These are phyloP conservation scores for Chamaetylas fuelleborni DNA, from an alignment of 2,113 vertebrate genomes.

Conservation along the genomic window DNA sequence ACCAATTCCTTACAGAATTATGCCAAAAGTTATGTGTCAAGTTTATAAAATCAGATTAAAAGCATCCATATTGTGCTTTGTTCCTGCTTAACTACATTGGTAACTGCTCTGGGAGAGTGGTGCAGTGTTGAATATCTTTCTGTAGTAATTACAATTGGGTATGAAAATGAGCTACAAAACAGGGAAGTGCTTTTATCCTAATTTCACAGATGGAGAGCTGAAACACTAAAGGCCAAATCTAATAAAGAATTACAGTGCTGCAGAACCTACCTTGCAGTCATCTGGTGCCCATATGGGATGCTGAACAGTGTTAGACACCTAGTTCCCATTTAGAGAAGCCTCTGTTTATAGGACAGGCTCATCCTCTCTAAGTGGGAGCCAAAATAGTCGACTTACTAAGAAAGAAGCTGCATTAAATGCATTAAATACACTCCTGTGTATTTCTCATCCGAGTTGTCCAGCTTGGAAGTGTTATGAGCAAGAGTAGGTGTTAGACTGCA, in stretches of 20 bases:
- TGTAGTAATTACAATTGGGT: constrained; percentile 39
- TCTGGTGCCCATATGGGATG: constrained; percentile 26
- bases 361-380: background rate
- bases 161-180: constrained; percentile 39
- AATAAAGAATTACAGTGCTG: constrained; percentile 45
- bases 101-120: constrained; percentile 7
- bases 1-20: background rate
- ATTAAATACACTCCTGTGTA: background rate
- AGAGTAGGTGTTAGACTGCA: background rate
- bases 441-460: background rate
- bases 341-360: background rate
- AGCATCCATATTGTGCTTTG: constrained; percentile 32
- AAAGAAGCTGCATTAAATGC: background rate
- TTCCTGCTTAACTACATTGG: constrained; percentile 26
- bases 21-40: background rate
- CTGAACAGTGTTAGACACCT: background rate
- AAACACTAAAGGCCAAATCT: constrained; percentile 48
- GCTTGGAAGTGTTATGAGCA: background rate
- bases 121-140: constrained; percentile 23
- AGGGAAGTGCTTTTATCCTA: constrained; percentile 31
- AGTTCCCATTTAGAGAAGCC: background rate
- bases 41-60: constrained; percentile 52
- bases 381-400: background rate
- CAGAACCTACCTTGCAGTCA: constrained; percentile 26
- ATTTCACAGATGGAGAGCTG: constrained; percentile 39